Conservation (phyloP, 2,888 invertebrate genomes). For the Augochlorella aurata region DNA sequence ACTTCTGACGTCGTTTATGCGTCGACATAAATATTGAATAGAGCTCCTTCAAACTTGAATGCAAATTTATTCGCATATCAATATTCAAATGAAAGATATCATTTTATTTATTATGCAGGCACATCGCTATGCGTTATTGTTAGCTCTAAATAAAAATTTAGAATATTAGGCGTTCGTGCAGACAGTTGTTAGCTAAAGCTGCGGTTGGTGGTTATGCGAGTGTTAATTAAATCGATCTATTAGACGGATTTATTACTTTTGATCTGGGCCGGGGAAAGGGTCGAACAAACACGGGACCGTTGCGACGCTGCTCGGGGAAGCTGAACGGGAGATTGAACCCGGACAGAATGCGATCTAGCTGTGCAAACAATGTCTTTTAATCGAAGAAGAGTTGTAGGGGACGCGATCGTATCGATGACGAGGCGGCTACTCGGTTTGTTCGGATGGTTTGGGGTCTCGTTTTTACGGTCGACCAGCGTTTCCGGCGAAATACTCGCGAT, state of each 20-base stretch:
- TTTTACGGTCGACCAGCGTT: neutral
- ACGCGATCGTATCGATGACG: constrained; percentile 9
- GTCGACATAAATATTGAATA: too few relatives aligned
- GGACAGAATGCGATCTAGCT: constrained; percentile 56
- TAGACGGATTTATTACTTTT: constrained; percentile 17
- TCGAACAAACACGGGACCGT: constrained; percentile 52
- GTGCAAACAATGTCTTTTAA: constrained; percentile 79
- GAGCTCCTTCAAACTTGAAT: too few relatives aligned
- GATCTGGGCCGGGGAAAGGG: constrained; percentile 15
- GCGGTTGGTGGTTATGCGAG: too few relatives aligned
- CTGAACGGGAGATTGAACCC: constrained; percentile 28
- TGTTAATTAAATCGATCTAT: constrained; percentile 16
- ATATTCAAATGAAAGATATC: too few relatives aligned
- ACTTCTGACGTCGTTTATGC: too few relatives aligned
- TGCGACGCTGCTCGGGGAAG: constrained; percentile 41
- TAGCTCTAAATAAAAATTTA: neutral
- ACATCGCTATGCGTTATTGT: neutral
- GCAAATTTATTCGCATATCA: too few relatives aligned
- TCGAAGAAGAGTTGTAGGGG: constrained; percentile 61
- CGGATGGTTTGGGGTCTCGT: neutral
- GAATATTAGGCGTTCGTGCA: neutral
- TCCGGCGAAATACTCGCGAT: neutral
- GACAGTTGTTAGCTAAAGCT: neutral
- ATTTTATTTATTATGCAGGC: neutral
- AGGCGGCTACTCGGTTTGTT: constrained; percentile 9